Evolutionary conservation across 2,888 invertebrate species (phyloP).

Genomic region (Pseudococcus longispinus): DNA sequence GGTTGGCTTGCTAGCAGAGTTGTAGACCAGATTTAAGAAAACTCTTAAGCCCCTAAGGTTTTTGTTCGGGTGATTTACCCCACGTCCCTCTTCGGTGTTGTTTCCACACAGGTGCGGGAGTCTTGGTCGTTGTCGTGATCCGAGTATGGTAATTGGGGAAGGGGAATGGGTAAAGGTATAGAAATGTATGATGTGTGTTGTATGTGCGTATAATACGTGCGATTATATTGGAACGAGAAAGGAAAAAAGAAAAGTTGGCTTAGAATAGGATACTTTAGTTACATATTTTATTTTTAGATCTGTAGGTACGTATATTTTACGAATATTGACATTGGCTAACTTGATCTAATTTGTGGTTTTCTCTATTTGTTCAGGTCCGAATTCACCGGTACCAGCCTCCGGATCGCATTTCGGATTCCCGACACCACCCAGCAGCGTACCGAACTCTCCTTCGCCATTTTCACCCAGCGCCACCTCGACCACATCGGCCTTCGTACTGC

Average conservation of each 20-base stretch:
- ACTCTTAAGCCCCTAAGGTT: neutral
- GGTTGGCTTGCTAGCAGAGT: neutral
- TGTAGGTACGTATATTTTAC: no score
- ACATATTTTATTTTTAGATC: no score
- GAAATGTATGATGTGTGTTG: neutral
- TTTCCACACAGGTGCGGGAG: neutral
- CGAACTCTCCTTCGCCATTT: conserved; percentile 47
- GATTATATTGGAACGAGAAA: neutral
- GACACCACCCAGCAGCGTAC: conserved; percentile 50
- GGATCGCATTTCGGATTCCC: conserved; percentile 39
- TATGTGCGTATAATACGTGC: neutral
- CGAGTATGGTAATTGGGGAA: neutral
- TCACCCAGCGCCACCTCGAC: conserved; percentile 19
- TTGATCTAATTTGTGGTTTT: neutral
- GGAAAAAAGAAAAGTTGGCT: neutral
- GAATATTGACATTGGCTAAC: no score
- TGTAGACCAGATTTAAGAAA: conserved; percentile 2
- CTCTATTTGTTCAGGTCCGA: neutral
- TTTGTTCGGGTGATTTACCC: neutral
- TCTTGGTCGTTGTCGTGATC: neutral
- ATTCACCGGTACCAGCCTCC: conserved; percentile 1
- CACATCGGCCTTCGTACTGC: conserved; percentile 37
- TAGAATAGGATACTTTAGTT: neutral
- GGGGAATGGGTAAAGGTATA: neutral
- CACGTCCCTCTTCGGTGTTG: neutral